phyloP scores from a whole-genome alignment of 2,888 invertebrate species.

The Parasteatoda lunata region DNA sequence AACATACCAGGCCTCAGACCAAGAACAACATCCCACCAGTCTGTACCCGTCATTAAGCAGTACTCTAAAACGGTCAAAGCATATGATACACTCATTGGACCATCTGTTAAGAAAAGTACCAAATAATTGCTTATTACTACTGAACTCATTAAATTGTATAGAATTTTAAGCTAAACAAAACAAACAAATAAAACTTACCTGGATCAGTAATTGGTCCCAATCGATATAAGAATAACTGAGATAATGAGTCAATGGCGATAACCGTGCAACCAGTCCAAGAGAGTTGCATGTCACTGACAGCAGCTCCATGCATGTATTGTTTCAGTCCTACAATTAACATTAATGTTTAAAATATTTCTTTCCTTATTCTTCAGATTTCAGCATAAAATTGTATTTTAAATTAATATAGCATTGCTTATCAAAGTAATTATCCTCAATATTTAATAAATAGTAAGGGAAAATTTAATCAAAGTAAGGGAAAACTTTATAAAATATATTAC shows the following conservation, averaged over 20 bases:
- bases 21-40: conserved; percentile 89
- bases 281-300: conserved; percentile 74
- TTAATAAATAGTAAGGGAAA: no score
- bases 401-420: no score
- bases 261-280: conserved; percentile 86
- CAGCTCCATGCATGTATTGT: conserved; percentile 66
- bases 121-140: neutral
- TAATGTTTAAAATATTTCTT: neutral
- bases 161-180: no score
- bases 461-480: no score
- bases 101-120: conserved; percentile 76
- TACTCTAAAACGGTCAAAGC: conserved; percentile 85
- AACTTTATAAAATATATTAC: no score
- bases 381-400: no score
- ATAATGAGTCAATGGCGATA: conserved; percentile 83
- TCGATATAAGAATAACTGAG: conserved; percentile 78
- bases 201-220: conserved; percentile 75
- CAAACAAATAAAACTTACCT: conserved; percentile 72
- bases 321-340: conserved; percentile 43
- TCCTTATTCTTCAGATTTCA: no score
- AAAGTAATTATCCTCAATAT: no score
- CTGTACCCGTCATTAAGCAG: conserved; percentile 86
- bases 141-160: no score
- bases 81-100: conserved; percentile 81
- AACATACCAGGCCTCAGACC: conserved; percentile 81